Evolutionary conservation across 1,140 invertebrate species (phyloP).

Genomic region (Armadillidium nasatum): DNA sequence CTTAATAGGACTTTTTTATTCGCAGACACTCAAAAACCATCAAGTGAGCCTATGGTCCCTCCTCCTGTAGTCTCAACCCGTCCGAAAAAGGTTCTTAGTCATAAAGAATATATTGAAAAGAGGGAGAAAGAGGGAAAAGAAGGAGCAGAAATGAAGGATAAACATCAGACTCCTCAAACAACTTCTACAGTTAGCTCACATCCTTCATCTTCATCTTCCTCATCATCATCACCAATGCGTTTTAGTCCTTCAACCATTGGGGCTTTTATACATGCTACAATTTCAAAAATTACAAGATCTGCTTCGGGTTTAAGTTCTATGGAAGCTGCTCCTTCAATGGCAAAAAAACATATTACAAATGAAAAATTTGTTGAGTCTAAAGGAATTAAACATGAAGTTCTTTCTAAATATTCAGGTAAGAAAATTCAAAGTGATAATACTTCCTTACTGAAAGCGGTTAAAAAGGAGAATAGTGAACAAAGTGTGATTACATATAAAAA

Average conservation of each 20-base stretch:
- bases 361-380: slow-evolving; percentile 26
- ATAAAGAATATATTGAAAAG: slow-evolving; percentile 57
- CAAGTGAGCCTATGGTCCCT: not conserved
- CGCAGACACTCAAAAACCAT: not conserved
- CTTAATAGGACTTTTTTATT: too few relatives aligned
- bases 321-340: not conserved
- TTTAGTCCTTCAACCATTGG: not conserved
- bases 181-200: slow-evolving; percentile 35
- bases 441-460: too few relatives aligned
- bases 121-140: slow-evolving; percentile 50
- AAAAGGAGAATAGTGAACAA: slow-evolving; percentile 22
- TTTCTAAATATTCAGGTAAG: slow-evolving; percentile 33
- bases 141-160: slow-evolving; percentile 50
- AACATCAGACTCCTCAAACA: slow-evolving; percentile 18
- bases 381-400: slow-evolving; percentile 29
- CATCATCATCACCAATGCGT: not conserved
- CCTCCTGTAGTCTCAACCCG: not conserved
- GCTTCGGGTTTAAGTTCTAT: too few relatives aligned
- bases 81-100: slow-evolving; percentile 34
- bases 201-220: slow-evolving; percentile 33
- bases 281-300: too few relatives aligned
- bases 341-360: not conserved
- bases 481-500: slow-evolving; percentile 33
- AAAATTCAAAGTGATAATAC: not conserved
- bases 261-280: slow-evolving; percentile 28